Percentiles rank a stretch among this genome's conserved stretches.
phyloP scores from a whole-genome alignment of 1,140 invertebrate species.

The Stenopsyche tienmushanensis region DNA sequence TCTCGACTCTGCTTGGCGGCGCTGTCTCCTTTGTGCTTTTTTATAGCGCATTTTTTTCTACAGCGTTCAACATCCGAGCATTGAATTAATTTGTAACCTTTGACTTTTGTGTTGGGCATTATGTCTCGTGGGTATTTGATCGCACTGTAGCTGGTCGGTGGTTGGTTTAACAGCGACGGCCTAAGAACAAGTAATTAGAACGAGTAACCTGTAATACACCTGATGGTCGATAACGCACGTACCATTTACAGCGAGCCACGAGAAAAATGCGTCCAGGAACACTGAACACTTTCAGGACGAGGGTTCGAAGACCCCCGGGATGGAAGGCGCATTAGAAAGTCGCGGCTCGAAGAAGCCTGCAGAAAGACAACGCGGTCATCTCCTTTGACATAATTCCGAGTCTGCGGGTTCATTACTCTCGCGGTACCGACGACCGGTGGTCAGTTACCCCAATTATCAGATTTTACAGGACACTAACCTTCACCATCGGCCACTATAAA shows the following conservation, averaged over 20 bases:
- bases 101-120: too few relatives aligned
- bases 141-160: not conserved
- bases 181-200: conserved; percentile 31
- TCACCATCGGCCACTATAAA: not conserved
- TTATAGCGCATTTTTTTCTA: too few relatives aligned
- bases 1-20: too few relatives aligned
- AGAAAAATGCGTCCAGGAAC: conserved; percentile 9
- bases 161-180: conserved; percentile 4
- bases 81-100: too few relatives aligned
- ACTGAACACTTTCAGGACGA: not conserved
- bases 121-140: too few relatives aligned
- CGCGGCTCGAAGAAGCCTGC: too few relatives aligned
- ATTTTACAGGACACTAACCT: conserved; percentile 15
- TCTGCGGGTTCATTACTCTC: not conserved
- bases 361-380: too few relatives aligned
- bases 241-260: conserved; percentile 6
- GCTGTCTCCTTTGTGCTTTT: too few relatives aligned
- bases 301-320: not conserved
- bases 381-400: not conserved
- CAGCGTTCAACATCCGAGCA: too few relatives aligned
- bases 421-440: conserved; percentile 1
- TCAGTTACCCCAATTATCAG: conserved; percentile 25
- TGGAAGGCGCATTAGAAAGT: too few relatives aligned
- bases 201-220: conserved; percentile 29
- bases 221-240: conserved; percentile 35